phyloP scores from a whole-genome alignment of 1,140 invertebrate genomes.

The Theocolax elegans region DNA sequence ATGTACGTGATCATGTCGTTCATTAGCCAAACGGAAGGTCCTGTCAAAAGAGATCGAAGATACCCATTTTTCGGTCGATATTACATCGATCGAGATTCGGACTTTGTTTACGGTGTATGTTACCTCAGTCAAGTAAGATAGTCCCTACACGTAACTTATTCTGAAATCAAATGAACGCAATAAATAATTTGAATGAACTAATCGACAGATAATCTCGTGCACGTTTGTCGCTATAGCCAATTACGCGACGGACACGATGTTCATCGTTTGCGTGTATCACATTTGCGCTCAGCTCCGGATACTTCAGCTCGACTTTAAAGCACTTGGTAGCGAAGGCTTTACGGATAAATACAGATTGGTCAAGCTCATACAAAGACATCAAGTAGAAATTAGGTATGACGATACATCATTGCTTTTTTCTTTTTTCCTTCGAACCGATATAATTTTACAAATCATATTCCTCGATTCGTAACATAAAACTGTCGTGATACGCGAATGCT shows the following conservation, averaged over 20 bases:
- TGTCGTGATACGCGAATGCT: too few species aligned
- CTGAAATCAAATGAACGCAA: too few species aligned
- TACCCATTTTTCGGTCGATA: constrained; percentile 30
- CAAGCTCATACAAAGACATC: neutral
- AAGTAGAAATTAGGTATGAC: constrained; percentile 2
- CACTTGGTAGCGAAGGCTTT: neutral
- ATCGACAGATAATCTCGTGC: constrained; percentile 1
- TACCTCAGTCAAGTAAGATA: constrained; percentile 20
- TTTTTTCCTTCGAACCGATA: too few species aligned
- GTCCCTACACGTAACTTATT: too few species aligned
- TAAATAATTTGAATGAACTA: neutral
- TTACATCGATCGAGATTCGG: constrained; percentile 13
- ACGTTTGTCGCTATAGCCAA: neutral
- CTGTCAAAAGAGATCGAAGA: neutral
- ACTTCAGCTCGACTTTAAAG: neutral
- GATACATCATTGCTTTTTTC: too few species aligned
- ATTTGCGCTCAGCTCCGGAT: constrained; percentile 20
- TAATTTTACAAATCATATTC: too few species aligned
- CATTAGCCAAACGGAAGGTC: too few species aligned
- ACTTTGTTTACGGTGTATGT: constrained; percentile 3
- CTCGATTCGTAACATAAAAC: too few species aligned
- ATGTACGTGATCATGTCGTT: too few species aligned
- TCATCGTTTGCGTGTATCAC: constrained; percentile 15
- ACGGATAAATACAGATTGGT: neutral
- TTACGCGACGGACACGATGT: constrained; percentile 10